Conservation (phyloP, 2,113 vertebrate genomes). For the Xiphorhynchus elegans region DNA sequence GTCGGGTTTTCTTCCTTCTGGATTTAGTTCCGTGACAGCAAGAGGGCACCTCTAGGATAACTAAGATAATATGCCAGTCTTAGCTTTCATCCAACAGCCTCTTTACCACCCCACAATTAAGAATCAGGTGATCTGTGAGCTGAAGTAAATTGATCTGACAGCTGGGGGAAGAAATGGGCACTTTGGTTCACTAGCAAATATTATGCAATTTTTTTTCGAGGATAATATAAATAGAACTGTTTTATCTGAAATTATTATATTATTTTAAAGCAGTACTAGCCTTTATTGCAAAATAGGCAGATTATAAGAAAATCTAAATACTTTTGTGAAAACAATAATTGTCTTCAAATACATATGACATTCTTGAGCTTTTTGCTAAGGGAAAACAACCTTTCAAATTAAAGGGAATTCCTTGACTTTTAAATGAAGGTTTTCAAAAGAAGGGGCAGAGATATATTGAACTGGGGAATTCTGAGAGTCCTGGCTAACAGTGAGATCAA, state of each 20-base stretch:
- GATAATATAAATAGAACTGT: not conserved
- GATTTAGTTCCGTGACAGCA: not conserved
- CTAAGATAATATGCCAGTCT: not conserved
- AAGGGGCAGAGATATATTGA: accelerated
- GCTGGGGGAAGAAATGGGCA: not conserved
- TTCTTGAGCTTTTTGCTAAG: not conserved
- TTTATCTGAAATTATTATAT: not conserved
- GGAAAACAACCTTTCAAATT: not conserved
- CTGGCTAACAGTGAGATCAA: not conserved
- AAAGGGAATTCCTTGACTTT: not conserved
- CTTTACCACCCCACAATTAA: not conserved
- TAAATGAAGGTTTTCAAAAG: not conserved
- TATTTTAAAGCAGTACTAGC: not conserved
- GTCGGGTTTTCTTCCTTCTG: not conserved
- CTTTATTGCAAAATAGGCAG: not conserved
- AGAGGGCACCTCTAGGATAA: not conserved
- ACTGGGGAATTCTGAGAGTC: not conserved
- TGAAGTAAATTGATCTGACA: not conserved
- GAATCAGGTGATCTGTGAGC: not conserved
- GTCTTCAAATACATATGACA: not conserved
- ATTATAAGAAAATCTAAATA: not conserved
- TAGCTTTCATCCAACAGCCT: not conserved
- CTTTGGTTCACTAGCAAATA: not conserved
- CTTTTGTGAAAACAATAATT: not conserved
- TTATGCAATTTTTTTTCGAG: not conserved